Evolutionary conservation across 1,140 invertebrate species (phyloP).

Genomic region (Camponotus pennsylvanicus): DNA sequence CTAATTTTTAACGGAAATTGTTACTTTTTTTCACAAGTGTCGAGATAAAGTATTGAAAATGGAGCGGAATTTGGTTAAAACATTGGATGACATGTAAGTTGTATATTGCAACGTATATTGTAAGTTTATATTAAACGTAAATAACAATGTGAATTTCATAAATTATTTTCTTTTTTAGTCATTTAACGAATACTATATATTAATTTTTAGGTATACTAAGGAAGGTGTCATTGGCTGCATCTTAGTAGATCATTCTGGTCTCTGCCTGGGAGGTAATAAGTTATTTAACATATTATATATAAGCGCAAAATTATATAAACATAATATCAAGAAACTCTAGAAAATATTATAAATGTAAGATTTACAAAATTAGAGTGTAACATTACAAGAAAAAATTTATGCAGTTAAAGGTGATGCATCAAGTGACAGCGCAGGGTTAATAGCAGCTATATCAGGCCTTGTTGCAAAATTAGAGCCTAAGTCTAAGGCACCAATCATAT

Average conservation of each 20-base stretch:
- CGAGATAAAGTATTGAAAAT: slow-evolving; percentile 68
- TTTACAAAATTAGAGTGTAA: slow-evolving; percentile 2
- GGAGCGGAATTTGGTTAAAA: slow-evolving; percentile 83
- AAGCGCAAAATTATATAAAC: not conserved
- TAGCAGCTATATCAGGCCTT: slow-evolving; percentile 84
- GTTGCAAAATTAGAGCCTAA: slow-evolving; percentile 83
- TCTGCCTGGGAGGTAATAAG: slow-evolving; percentile 83
- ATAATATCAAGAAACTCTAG: no score
- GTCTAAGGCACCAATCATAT: slow-evolving; percentile 80
- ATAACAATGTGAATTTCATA: no score
- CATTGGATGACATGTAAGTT: slow-evolving; percentile 84
- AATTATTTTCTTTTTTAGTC: no score
- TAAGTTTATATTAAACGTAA: not conserved
- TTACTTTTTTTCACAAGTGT: not conserved
- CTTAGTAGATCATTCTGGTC: slow-evolving; percentile 82
- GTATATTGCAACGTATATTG: not conserved
- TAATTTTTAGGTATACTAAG: slow-evolving; percentile 73
- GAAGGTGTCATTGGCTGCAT: slow-evolving; percentile 82
- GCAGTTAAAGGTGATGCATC: slow-evolving; percentile 83
- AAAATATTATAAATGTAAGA: not conserved
- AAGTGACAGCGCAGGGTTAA: slow-evolving; percentile 83
- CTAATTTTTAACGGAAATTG: not conserved
- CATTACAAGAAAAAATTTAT: slow-evolving; percentile 45
- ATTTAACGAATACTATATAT: not conserved
- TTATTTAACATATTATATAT: not conserved